Evolutionary conservation across 2,888 invertebrate genomes (phyloP).

Genomic region (Odontocerum albicorne): DNA sequence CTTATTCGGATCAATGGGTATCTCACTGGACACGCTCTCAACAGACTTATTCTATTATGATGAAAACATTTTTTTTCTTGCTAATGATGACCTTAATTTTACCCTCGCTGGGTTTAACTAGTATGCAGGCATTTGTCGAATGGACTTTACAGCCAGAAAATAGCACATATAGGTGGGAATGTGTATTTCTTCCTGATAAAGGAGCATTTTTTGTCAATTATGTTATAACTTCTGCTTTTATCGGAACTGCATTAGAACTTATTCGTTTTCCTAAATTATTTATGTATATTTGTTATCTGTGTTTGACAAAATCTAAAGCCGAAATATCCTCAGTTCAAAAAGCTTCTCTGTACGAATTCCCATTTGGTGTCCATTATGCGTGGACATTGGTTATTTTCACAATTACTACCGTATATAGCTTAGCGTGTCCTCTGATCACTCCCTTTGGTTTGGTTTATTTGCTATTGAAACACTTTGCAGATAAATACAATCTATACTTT

Average conservation of each 20-base stretch:
- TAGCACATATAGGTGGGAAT: slow-evolving; percentile 78
- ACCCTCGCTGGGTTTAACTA: slow-evolving; percentile 89
- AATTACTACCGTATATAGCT: slow-evolving; percentile 86
- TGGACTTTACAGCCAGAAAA: slow-evolving; percentile 70
- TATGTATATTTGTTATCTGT: slow-evolving; percentile 80
- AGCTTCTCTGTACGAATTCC: slow-evolving; percentile 90
- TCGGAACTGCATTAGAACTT: slow-evolving; percentile 88
- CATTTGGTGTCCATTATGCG: slow-evolving; percentile 92
- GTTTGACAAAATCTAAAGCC: slow-evolving; percentile 82
- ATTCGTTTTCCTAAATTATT: slow-evolving; percentile 91
- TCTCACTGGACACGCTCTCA: slow-evolving; percentile 93
- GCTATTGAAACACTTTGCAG: slow-evolving; percentile 87
- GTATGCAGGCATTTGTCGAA: slow-evolving; percentile 77
- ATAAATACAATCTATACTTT: slow-evolving; percentile 94
- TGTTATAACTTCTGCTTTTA: slow-evolving; percentile 89
- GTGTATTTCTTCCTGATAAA: slow-evolving; percentile 92
- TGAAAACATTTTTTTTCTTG: slow-evolving; percentile 88
- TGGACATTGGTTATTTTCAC: slow-evolving; percentile 94
- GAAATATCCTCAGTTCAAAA: slow-evolving; percentile 82
- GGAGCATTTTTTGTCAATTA: slow-evolving; percentile 97
- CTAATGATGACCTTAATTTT: slow-evolving; percentile 92
- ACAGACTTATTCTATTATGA: slow-evolving; percentile 91
- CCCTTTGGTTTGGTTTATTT: slow-evolving; percentile 92
- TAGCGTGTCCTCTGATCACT: slow-evolving; percentile 90
- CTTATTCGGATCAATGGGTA: slow-evolving; percentile 87